These are phyloP conservation scores for Stenurella melanura DNA, from an alignment of 2,888 invertebrate genomes.

Conservation along the genomic window DNA sequence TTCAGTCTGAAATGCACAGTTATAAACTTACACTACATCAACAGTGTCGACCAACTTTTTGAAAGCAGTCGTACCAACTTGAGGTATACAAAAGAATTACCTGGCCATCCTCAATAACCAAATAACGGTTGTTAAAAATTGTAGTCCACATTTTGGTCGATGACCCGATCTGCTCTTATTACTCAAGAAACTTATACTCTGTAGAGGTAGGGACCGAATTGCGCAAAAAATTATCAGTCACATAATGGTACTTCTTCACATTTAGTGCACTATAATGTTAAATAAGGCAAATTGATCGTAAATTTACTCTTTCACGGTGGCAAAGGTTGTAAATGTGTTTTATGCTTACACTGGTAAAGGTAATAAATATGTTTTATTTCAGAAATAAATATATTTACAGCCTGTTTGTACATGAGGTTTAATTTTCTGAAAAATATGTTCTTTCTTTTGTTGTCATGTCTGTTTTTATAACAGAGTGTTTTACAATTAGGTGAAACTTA, in stretches of 20 bases:
- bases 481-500: too few species aligned
- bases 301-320: slow-evolving; percentile 15
- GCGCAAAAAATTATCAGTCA: slow-evolving; percentile 15
- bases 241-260: background rate
- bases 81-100: slow-evolving; percentile 41
- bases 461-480: too few species aligned
- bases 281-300: slow-evolving; percentile 10
- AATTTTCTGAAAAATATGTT: background rate
- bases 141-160: slow-evolving; percentile 71
- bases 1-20: slow-evolving; percentile 61
- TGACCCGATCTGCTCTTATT: slow-evolving; percentile 59
- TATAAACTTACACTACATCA: slow-evolving; percentile 63
- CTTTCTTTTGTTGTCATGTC: too few species aligned
- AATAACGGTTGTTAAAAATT: slow-evolving; percentile 70
- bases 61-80: slow-evolving; percentile 14
- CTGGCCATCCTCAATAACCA: slow-evolving; percentile 64
- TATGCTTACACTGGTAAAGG: background rate
- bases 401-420: background rate
- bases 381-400: background rate
- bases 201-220: slow-evolving; percentile 16
- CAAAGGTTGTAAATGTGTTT: background rate
- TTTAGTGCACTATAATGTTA: background rate
- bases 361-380: background rate
- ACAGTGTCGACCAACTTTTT: slow-evolving; percentile 33
- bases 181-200: slow-evolving; percentile 58